phyloP scores from a whole-genome alignment of 2,113 vertebrate species.

The Penelope pileata region DNA sequence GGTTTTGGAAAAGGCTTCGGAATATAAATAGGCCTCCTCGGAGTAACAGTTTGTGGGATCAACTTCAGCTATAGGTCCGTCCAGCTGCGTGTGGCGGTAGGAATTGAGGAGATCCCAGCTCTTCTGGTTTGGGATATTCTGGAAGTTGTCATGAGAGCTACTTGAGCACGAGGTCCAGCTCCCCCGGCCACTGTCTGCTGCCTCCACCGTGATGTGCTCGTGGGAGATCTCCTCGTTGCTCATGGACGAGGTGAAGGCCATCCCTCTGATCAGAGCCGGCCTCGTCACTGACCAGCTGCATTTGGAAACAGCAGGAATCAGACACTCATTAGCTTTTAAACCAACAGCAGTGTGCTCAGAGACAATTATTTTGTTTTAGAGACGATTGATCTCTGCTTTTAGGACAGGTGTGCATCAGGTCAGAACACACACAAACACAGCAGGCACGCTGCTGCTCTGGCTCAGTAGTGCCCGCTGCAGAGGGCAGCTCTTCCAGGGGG shows the following conservation, averaged over 20 bases:
- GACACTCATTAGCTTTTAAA: not conserved
- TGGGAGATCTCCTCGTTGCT: constrained; percentile 90
- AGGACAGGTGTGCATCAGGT: not conserved
- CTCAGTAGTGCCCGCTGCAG: not conserved
- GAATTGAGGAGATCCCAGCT: constrained; percentile 80
- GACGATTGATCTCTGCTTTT: not conserved
- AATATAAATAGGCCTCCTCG: constrained; percentile 67
- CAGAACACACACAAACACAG: not conserved
- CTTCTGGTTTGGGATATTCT: constrained; percentile 85
- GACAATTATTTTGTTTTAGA: not conserved
- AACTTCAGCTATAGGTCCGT: constrained; percentile 84
- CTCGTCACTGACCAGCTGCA: constrained; percentile 76
- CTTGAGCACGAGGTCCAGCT: constrained; percentile 98
- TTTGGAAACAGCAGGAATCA: not conserved
- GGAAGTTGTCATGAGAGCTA: constrained; percentile 95
- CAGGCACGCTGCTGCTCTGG: accelerated
- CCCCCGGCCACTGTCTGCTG: constrained; percentile 91
- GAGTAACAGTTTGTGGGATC: constrained; percentile 76
- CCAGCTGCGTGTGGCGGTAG: constrained; percentile 83
- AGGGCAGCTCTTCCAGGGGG: not conserved
- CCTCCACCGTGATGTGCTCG: constrained; percentile 84
- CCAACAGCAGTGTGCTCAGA: accelerated
- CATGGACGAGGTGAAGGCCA: constrained; percentile 82
- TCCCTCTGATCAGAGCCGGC: constrained; percentile 72
- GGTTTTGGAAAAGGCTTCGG: constrained; percentile 69